phyloP scores from a whole-genome alignment of 2,797 vertebrate genomes.

The Acanthopagrus latus region DNA sequence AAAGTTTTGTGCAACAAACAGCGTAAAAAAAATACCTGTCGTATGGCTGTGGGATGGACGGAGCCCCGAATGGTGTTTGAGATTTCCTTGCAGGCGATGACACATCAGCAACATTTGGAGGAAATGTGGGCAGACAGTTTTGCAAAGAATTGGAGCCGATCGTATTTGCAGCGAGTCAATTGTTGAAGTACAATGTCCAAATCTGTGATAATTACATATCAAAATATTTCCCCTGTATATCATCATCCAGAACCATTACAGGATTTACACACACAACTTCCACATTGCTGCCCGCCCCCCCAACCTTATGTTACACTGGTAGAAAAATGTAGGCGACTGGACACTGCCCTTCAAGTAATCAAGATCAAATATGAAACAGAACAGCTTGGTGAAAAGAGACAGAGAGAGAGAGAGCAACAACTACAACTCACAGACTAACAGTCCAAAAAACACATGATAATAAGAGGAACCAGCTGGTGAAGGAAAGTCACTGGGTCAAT shows the following conservation, averaged over 20 bases:
- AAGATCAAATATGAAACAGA: constrained; percentile 69
- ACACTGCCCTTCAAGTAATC: constrained; percentile 81
- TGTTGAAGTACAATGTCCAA: not conserved
- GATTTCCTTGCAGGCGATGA: constrained; percentile 65
- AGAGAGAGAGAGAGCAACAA: constrained; percentile 46
- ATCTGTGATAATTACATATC: constrained; percentile 19
- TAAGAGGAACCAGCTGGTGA: constrained; percentile 54
- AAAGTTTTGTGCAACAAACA: constrained; percentile 90
- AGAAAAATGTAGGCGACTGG: constrained; percentile 71
- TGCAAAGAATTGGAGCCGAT: constrained; percentile 25
- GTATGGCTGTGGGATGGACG: constrained; percentile 80
- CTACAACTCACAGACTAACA: constrained; percentile 64
- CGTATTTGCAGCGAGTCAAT: constrained; percentile 11
- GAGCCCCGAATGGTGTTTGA: constrained; percentile 46
- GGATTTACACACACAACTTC: constrained; percentile 36
- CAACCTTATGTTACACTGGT: constrained; percentile 57
- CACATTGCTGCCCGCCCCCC: constrained; percentile 16
- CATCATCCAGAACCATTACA: constrained; percentile 31
- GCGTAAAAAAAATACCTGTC: constrained; percentile 84
- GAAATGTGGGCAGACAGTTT: constrained; percentile 40
- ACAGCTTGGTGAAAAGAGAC: constrained; percentile 41
- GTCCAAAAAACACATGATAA: constrained; percentile 58
- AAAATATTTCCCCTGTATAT: constrained; percentile 44
- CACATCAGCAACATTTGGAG: constrained; percentile 51
- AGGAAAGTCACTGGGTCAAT: constrained; percentile 73